These are phyloP conservation scores for Megatriorchis doriae DNA, from an alignment of 2,113 vertebrate species.

Conservation along the genomic window DNA sequence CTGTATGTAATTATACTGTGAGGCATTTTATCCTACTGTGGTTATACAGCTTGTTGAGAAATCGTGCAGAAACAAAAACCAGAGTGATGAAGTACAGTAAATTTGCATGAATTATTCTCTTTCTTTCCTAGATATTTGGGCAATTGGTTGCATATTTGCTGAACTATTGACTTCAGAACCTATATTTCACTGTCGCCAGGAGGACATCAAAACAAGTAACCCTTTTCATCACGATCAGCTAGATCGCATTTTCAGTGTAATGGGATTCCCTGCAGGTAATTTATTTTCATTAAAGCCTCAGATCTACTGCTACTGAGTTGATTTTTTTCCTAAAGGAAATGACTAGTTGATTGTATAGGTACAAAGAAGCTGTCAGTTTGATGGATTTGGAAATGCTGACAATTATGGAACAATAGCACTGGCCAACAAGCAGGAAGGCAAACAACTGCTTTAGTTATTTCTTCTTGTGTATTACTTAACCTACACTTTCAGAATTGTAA, in stretches of 20 bases:
- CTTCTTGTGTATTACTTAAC: background rate
- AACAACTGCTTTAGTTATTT: background rate
- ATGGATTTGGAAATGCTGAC: constrained; percentile 8
- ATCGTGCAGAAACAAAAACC: background rate
- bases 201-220: constrained; percentile 99
- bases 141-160: constrained; percentile 99
- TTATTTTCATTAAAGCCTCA: constrained; percentile 37
- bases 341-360: background rate
- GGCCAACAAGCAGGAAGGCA: background rate
- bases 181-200: constrained; percentile 97
- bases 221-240: constrained; percentile 98
- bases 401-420: background rate
- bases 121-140: constrained; percentile 90
- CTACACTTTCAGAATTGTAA: background rate
- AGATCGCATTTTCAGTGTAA: constrained; percentile 98
- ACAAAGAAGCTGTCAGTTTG: background rate
- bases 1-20: background rate
- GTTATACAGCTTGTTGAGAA: background rate
- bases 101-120: background rate
- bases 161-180: constrained; percentile 97
- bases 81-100: background rate
- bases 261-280: constrained; percentile 98
- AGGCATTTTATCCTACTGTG: background rate
- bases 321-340: background rate
- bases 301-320: background rate